Conservation (phyloP, 2,888 invertebrate species). For the Nymphalis polychloros region DNA sequence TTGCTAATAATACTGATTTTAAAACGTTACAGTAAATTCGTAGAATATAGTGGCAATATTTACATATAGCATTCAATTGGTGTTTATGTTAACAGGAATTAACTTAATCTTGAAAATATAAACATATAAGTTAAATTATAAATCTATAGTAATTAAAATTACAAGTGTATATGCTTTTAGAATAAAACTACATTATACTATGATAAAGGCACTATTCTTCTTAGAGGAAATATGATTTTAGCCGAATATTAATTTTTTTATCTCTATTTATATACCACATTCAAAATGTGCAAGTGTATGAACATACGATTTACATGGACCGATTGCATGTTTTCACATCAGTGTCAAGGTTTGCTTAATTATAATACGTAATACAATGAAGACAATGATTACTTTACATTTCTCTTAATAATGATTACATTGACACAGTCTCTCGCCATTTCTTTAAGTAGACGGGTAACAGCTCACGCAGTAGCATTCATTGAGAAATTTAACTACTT, state of each 20-base stretch:
- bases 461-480: slow-evolving; percentile 17
- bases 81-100: slow-evolving; percentile 3
- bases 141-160: slow-evolving; percentile 17
- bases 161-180: slow-evolving; percentile 30
- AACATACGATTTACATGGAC: not conserved
- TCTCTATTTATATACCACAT: not conserved
- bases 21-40: slow-evolving; percentile 52
- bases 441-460: slow-evolving; percentile 24
- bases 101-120: not conserved
- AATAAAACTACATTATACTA: slow-evolving; percentile 22
- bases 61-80: slow-evolving; percentile 11
- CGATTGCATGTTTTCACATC: slow-evolving; percentile 1
- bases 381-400: not conserved
- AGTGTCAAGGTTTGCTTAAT: not conserved
- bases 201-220: slow-evolving; percentile 76
- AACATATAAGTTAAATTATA: slow-evolving; percentile 17
- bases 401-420: slow-evolving; percentile 18
- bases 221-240: slow-evolving; percentile 48
- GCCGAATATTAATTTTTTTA: slow-evolving; percentile 1
- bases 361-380: slow-evolving; percentile 5
- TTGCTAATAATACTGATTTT: slow-evolving; percentile 26
- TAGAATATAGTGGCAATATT: slow-evolving; percentile 40
- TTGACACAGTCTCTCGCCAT: slow-evolving; percentile 36
- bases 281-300: slow-evolving; percentile 9
- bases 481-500: slow-evolving; percentile 8